These are phyloP conservation scores for Panopea generosa DNA, from an alignment of 2,888 invertebrate genomes.

Conservation along the genomic window DNA sequence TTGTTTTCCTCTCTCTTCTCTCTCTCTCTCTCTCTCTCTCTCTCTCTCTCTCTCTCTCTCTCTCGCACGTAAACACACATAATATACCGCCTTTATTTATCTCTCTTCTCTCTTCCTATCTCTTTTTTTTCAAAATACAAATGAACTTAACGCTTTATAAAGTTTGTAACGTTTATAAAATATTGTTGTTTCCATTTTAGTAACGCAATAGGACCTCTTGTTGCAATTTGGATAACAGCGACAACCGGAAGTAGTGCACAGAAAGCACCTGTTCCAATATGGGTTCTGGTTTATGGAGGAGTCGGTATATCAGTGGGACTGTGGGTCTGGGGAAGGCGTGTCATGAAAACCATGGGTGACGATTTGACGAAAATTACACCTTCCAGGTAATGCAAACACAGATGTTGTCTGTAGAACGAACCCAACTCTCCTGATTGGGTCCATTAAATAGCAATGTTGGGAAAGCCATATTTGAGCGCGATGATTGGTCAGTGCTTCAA, in stretches of 20 bases:
- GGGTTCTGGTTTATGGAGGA: conserved; percentile 97
- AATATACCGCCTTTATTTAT: not conserved
- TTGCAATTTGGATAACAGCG: conserved; percentile 94
- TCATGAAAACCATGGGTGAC: conserved; percentile 98
- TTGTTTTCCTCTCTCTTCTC: too few species aligned
- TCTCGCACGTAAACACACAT: too few species aligned
- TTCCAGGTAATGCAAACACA: too few species aligned
- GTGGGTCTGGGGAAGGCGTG: conserved; percentile 98
- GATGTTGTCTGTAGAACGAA: too few species aligned
- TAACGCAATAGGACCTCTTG: conserved; percentile 98
- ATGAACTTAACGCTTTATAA: too few species aligned
- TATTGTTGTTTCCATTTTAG: conserved; percentile 88
- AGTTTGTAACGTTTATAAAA: too few species aligned
- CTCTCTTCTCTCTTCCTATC: not conserved
- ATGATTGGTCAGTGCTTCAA: too few species aligned
- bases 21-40: too few species aligned
- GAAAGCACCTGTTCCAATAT: conserved; percentile 94
- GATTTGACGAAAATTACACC: conserved; percentile 99
- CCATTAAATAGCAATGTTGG: too few species aligned
- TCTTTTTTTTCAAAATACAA: not conserved
- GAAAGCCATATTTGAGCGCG: too few species aligned
- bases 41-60: too few species aligned
- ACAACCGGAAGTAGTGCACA: conserved; percentile 87
- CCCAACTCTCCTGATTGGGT: too few species aligned
- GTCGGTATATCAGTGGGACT: conserved; percentile 97